Percentiles rank a stretch among this genome's conserved stretches.
These are phyloP conservation scores for Phalacrocorax pelagicus DNA, from an alignment of 2,113 vertebrate genomes.

Conservation along the genomic window DNA sequence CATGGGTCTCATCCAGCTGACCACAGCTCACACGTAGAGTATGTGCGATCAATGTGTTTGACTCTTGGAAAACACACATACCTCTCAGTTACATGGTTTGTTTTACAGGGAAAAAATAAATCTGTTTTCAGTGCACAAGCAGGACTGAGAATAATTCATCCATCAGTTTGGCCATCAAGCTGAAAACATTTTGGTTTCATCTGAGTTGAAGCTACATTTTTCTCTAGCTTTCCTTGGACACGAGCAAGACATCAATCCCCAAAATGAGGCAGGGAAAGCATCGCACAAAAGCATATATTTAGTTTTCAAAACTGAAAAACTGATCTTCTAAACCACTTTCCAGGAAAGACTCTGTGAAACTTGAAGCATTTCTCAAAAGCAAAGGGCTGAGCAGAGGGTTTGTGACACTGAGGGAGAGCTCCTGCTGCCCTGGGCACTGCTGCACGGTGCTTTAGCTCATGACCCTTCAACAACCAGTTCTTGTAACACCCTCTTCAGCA, in stretches of 20 bases:
- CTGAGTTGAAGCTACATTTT: not conserved
- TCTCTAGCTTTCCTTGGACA: not conserved
- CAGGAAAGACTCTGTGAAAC: not conserved
- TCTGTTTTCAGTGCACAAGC: not conserved
- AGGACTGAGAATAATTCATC: not conserved
- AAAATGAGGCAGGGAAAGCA: not conserved
- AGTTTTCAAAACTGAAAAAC: not conserved
- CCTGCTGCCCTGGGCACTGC: not conserved
- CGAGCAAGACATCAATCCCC: not conserved
- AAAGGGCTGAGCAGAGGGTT: not conserved
- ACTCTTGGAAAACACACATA: not conserved
- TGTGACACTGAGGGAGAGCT: not conserved
- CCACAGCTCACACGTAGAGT: accelerated
- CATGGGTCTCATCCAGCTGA: not conserved
- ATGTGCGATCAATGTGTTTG: not conserved
- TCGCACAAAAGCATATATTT: not conserved
- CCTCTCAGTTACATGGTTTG: not conserved
- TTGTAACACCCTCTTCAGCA: not conserved
- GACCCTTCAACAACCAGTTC: not conserved
- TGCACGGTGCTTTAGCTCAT: not conserved
- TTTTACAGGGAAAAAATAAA: not conserved
- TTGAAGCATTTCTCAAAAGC: not conserved
- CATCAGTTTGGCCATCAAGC: not conserved
- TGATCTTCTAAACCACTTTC: not conserved
- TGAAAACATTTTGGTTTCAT: not conserved